Conservation (phyloP, 2,797 vertebrate species). For the Melanotaenia parkinsoni region DNA sequence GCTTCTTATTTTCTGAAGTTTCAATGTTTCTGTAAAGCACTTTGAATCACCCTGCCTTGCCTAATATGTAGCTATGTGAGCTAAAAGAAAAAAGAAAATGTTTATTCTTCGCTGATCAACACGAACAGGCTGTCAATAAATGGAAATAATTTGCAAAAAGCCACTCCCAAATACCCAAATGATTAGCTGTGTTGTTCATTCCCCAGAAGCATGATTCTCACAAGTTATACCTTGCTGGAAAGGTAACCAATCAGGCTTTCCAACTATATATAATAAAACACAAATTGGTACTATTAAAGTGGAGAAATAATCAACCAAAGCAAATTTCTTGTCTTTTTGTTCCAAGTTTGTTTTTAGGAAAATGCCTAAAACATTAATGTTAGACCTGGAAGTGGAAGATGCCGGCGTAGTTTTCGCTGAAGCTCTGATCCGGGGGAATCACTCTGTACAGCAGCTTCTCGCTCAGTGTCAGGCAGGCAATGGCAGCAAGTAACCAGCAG, state of each 20-base stretch:
- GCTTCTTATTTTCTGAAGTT: too few relatives aligned
- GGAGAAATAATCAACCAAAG: background rate
- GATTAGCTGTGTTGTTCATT: background rate
- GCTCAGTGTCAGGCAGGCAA: slow-evolving; percentile 92
- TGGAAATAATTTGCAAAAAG: too few relatives aligned
- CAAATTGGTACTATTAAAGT: too few relatives aligned
- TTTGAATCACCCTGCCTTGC: too few relatives aligned
- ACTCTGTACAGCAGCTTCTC: slow-evolving; percentile 91
- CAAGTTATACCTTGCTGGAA: background rate
- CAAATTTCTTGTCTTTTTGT: background rate
- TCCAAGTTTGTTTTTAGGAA: background rate
- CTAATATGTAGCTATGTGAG: background rate
- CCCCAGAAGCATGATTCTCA: background rate
- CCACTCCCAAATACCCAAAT: background rate
- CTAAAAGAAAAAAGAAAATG: too few relatives aligned
- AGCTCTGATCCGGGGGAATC: slow-evolving; percentile 85
- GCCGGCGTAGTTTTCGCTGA: slow-evolving; percentile 90
- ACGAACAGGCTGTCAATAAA: too few relatives aligned
- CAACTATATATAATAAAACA: background rate
- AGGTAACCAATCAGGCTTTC: background rate
- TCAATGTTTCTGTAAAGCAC: too few relatives aligned
- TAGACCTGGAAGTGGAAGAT: slow-evolving; percentile 93
- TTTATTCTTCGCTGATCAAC: too few relatives aligned
- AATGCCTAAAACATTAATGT: background rate
- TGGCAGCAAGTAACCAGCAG: slow-evolving; percentile 95